Evolutionary conservation across 2,797 vertebrate genomes (phyloP).

Genomic region (Sebastes hopkinsi): DNA sequence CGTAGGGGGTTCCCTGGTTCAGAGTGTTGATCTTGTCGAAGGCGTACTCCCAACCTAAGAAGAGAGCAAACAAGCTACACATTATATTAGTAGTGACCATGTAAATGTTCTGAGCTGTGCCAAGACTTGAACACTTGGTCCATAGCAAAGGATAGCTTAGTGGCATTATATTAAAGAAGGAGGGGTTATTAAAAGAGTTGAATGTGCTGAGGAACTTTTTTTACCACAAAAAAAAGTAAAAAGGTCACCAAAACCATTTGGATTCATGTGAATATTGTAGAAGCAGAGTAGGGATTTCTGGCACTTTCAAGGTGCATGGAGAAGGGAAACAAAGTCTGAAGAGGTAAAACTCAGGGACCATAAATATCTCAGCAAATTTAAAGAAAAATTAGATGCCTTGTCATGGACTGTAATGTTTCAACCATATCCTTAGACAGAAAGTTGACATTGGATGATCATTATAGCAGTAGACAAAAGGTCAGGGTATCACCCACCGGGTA

Average conservation of each 20-base stretch:
- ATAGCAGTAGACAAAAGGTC: background rate
- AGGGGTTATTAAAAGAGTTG: no score
- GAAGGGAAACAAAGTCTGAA: background rate
- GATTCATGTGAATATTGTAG: background rate
- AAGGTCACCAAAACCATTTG: background rate
- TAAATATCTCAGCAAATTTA: background rate
- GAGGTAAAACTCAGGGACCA: background rate
- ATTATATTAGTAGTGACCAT: background rate
- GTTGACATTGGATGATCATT: background rate
- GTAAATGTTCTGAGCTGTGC: background rate
- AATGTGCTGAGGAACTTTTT: no score
- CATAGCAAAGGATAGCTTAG: background rate
- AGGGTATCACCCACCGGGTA: slow-evolving; percentile 3
- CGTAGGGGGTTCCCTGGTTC: slow-evolving; percentile 37
- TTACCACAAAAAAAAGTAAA: no score
- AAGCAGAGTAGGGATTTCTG: background rate
- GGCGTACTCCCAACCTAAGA: slow-evolving; percentile 27
- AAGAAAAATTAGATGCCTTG: background rate
- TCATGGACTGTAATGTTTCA: background rate
- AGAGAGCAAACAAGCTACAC: background rate
- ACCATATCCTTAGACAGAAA: background rate
- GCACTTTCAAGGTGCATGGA: background rate
- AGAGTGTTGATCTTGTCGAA: slow-evolving; percentile 35
- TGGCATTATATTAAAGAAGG: no score
- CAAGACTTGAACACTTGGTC: background rate